Evolutionary conservation across 2,797 vertebrate genomes (phyloP).

Genomic region (Myotis myotis): DNA sequence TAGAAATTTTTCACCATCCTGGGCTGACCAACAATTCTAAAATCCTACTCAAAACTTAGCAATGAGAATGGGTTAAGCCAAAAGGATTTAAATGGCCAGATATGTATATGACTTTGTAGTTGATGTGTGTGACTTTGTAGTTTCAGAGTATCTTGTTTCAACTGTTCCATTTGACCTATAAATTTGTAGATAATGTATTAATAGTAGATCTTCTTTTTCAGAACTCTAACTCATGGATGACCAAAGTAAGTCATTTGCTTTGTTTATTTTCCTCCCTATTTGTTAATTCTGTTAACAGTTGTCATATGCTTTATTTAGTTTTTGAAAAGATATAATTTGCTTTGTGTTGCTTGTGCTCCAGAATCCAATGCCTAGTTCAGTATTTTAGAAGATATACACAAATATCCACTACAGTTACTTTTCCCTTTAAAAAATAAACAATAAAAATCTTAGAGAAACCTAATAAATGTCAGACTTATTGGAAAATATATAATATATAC

Average conservation of each 20-base stretch:
- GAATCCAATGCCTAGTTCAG: background rate
- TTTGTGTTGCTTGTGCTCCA: background rate
- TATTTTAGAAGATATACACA: background rate
- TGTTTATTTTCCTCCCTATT: background rate
- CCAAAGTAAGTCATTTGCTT: conserved; percentile 75
- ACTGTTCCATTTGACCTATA: background rate
- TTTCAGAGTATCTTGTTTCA: background rate
- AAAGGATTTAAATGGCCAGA: background rate
- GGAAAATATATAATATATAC: background rate
- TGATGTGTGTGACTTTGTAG: background rate
- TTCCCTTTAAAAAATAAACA: conserved; percentile 12
- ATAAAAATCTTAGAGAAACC: background rate
- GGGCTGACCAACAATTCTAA: background rate
- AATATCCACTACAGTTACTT: background rate
- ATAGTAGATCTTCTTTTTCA: conserved; percentile 75
- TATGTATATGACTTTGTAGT: background rate
- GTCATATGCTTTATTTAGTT: background rate
- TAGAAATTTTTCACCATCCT: background rate
- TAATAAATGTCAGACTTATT: background rate
- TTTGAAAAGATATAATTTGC: background rate
- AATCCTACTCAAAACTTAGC: background rate
- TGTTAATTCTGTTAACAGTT: background rate
- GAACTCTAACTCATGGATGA: conserved; percentile 58
- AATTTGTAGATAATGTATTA: background rate
- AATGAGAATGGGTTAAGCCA: background rate